Base-by-base conservation (phyloP, 2,797 vertebrate genomes). In the Ibycter americanus region DNA sequence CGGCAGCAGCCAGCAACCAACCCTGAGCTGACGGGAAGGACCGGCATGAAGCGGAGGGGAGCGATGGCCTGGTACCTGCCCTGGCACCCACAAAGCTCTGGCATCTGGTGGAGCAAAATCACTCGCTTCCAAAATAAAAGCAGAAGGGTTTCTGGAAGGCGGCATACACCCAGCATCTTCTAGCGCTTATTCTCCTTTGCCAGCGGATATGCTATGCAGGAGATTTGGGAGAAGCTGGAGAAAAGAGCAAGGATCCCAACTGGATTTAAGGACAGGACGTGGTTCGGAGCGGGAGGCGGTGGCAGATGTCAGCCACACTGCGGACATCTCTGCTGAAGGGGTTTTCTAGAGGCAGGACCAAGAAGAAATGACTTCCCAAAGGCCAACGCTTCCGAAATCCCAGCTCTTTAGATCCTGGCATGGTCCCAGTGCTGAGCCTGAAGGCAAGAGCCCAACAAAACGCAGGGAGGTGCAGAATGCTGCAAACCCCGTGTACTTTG, bases 401-500 rank as follows among this genome's bases (percentile, higher is more conserved):
- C 3, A 0, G 20, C 40, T 46, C 78, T 47, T 15, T 31, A 55
- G 44, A 38, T 42, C 29, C 44, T 19, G 51, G 55, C 38, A 34
- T 0, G 0, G 26, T 32, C 62, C 51, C 68, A 16, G 21, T 0
- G 11, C 65, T 1, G 0, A 19, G 46, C 58, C 19, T 38, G 58
- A 71, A 71, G 46, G 31, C n/a, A 32, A 34, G 52, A 58, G 62
- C 38, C 38, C 63, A 66, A 23, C 11, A 19, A 31, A 29, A 62
- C 1, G 0, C 16, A 11, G 36, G 36, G 21, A 82, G 42, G 26
- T 19, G 55, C 22, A 26, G 66, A 62, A 38, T 1, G 11, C 18
- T 34, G 65, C 38, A 31, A 21, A 23, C 5, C 7, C 32, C 0
- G 0, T 0, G 0, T 15, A 2, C 20, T 12, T 22, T 3, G 31